These are phyloP conservation scores for Oncorhynchus clarkii DNA, from an alignment of 2,113 vertebrate genomes.

Conservation along the genomic window DNA sequence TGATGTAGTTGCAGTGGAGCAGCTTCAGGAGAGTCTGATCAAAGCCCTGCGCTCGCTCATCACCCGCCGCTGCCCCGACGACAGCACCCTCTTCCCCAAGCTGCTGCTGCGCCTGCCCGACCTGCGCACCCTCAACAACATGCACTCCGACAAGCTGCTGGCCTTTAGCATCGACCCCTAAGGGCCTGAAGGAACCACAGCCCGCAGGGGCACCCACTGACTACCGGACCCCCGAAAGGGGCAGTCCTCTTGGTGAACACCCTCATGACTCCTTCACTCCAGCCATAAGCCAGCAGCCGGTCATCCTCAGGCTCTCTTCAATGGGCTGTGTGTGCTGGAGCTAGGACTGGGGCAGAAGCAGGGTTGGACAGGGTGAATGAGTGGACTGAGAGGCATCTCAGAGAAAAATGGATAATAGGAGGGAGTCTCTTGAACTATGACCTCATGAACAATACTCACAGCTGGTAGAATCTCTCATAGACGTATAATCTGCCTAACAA, in stretches of 20 bases:
- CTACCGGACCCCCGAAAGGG: constrained; percentile 34
- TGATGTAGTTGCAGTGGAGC: constrained; percentile 70
- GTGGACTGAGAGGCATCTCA: constrained; percentile 13
- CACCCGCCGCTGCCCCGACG: constrained; percentile 67
- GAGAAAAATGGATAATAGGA: constrained; percentile 19
- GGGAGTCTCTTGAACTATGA: constrained; percentile 31
- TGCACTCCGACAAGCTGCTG: constrained; percentile 79
- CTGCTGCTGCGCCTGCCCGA: constrained; percentile 76
- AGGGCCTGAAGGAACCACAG: constrained; percentile 72
- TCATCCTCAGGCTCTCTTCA: not conserved
- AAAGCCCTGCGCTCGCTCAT: constrained; percentile 71
- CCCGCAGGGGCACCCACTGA: constrained; percentile 72
- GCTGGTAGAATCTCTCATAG: constrained; percentile 42
- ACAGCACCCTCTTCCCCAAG: constrained; percentile 73
- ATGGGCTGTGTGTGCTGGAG: constrained; percentile 48
- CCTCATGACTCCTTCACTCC: constrained; percentile 21
- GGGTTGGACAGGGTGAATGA: constrained; percentile 19
- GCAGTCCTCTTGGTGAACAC: constrained; percentile 19
- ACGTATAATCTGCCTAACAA: constrained; percentile 4
- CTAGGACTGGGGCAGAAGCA: constrained; percentile 38
- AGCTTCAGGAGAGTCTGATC: constrained; percentile 77
- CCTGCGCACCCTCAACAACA: constrained; percentile 77
- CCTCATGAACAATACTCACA: constrained; percentile 26
- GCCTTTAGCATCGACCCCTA: constrained; percentile 77
- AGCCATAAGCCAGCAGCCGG: constrained; percentile 24